Evolutionary conservation across 2,797 vertebrate genomes (phyloP).

Genomic region (Alca torda): DNA sequence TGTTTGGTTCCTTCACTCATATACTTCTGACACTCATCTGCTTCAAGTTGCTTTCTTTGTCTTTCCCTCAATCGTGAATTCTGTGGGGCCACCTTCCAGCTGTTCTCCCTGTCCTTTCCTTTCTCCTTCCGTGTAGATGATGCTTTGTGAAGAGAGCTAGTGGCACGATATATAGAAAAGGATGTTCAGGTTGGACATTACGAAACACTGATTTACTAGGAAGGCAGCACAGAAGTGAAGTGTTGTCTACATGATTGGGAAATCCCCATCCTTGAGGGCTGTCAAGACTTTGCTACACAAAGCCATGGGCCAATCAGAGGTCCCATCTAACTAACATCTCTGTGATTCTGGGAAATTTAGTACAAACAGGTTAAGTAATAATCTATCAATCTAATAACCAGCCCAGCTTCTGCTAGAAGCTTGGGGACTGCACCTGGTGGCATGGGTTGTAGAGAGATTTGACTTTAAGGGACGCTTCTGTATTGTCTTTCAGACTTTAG

Average conservation of each 20-base stretch:
- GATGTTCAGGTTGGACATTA: background rate
- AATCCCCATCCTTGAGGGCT: background rate
- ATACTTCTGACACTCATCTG: background rate
- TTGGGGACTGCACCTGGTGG: background rate
- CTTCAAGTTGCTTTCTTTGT: background rate
- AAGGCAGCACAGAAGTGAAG: background rate
- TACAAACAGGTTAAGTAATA: background rate
- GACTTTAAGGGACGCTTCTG: background rate
- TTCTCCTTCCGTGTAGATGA: background rate
- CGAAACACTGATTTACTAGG: background rate
- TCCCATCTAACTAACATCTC: background rate
- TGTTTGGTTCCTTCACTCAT: background rate
- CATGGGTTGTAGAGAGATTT: background rate
- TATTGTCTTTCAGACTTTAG: background rate
- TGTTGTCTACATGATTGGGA: background rate
- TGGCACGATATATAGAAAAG: background rate
- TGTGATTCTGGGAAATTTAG: background rate
- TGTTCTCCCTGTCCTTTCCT: background rate
- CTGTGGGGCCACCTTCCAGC: too few relatives aligned
- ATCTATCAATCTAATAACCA: background rate
- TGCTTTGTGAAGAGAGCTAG: background rate
- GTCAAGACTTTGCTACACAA: background rate
- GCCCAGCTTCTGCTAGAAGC: background rate
- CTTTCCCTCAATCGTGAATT: background rate
- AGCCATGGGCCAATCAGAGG: background rate